Evolutionary conservation across 2,113 vertebrate genomes (phyloP).

Genomic region (Noturus placidus): DNA sequence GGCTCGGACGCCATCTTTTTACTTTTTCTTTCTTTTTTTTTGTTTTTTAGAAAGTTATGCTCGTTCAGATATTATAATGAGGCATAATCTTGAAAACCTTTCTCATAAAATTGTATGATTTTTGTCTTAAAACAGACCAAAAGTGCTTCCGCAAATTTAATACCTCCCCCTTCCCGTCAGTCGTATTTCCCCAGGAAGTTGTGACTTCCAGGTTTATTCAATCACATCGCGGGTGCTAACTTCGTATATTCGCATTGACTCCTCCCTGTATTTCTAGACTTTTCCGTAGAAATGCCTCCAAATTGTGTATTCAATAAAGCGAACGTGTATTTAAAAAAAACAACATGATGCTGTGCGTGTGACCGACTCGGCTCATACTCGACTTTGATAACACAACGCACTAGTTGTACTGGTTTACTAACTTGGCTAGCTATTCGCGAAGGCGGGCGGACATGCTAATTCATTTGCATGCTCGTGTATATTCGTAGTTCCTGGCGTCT

Average conservation of each 20-base stretch:
- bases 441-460: too few species aligned
- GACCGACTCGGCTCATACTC: not conserved
- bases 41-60: not conserved
- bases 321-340: not conserved
- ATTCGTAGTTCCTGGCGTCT: not conserved
- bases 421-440: not conserved
- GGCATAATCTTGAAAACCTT: not conserved
- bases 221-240: not conserved
- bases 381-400: not conserved
- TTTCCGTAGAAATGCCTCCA: not conserved
- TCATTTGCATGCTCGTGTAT: not conserved
- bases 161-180: not conserved
- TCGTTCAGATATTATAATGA: not conserved
- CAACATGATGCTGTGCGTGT: not conserved
- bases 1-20: not conserved
- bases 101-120: not conserved
- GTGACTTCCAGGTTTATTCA: not conserved
- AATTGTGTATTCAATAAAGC: too few species aligned
- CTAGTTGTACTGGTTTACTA: not conserved
- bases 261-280: not conserved
- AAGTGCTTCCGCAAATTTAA: not conserved
- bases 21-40: not conserved
- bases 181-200: not conserved
- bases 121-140: not conserved
- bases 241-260: not conserved